These are phyloP conservation scores for Orthosia cruda DNA, from an alignment of 2,888 invertebrate species.

Conservation along the genomic window DNA sequence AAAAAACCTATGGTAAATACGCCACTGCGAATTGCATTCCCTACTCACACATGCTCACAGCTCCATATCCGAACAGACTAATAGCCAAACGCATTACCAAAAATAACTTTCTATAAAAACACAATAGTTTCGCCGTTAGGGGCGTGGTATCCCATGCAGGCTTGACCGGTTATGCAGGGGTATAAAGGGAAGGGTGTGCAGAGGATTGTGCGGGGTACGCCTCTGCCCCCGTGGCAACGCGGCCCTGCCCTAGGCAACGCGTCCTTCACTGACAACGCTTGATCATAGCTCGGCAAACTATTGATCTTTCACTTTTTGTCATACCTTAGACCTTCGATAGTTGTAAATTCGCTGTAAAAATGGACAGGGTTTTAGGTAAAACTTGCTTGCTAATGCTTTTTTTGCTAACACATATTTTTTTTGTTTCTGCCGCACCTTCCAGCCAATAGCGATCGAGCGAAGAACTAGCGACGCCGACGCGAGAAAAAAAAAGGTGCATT, in stretches of 20 bases:
- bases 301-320: conserved; percentile 2
- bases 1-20: no score
- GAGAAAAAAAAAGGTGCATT: no score
- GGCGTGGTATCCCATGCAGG: conserved; percentile 36
- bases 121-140: conserved; percentile 9
- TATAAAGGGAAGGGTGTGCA: conserved; percentile 38
- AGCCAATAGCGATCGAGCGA: neutral
- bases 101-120: conserved; percentile 37
- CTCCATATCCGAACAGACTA: conserved; percentile 1
- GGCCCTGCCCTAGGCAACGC: conserved; percentile 38
- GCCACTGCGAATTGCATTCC: no score
- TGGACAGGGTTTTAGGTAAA: neutral
- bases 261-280: conserved; percentile 25
- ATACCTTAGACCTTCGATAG: neutral
- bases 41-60: neutral
- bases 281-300: conserved; percentile 39
- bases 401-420: neutral
- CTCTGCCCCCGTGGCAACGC: conserved; percentile 20
- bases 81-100: conserved; percentile 18
- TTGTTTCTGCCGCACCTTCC: neutral
- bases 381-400: neutral
- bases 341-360: neutral
- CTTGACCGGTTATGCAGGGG: conserved; percentile 53
- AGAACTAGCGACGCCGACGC: neutral
- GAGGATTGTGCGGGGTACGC: conserved; percentile 18